These are phyloP conservation scores for Phortica okadai DNA, from an alignment of 2,888 invertebrate species.

Conservation along the genomic window DNA sequence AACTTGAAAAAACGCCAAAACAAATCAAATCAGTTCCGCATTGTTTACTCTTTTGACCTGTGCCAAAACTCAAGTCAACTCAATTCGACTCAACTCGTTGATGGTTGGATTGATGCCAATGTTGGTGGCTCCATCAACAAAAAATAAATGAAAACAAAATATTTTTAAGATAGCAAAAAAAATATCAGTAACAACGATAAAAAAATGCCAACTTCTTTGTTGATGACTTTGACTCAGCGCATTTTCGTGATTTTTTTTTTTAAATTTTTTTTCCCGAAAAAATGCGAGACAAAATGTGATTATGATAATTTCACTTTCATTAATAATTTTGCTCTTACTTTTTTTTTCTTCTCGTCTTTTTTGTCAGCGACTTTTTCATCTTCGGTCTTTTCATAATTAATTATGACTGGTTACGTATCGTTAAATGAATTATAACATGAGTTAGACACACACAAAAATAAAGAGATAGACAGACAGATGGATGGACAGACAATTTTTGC, in stretches of 20 bases:
- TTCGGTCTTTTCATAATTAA: constrained; percentile 54
- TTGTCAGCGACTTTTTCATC: neutral
- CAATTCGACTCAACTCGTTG: neutral
- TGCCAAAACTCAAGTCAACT: neutral
- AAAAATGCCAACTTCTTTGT: neutral
- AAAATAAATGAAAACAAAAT: neutral
- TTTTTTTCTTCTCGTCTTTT: constrained; percentile 34
- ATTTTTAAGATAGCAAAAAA: neutral
- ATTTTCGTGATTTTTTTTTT: neutral
- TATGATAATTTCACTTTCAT: constrained; percentile 63
- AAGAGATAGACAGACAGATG: neutral
- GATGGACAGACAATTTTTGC: constrained; percentile 39
- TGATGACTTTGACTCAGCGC: neutral
- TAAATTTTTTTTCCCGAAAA: neutral
- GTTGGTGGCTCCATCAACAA: neutral
- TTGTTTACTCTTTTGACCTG: neutral
- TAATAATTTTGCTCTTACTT: constrained; percentile 44
- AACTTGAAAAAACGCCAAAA: neutral
- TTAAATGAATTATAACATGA: constrained; percentile 54
- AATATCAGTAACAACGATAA: neutral
- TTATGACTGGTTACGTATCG: constrained; percentile 48
- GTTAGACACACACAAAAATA: constrained; percentile 39
- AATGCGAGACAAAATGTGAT: constrained; percentile 11
- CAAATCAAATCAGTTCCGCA: neutral
- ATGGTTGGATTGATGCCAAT: neutral